Base-by-base conservation (phyloP, 1,140 invertebrate genomes). In the Pseudomyrmex flavicornis region DNA sequence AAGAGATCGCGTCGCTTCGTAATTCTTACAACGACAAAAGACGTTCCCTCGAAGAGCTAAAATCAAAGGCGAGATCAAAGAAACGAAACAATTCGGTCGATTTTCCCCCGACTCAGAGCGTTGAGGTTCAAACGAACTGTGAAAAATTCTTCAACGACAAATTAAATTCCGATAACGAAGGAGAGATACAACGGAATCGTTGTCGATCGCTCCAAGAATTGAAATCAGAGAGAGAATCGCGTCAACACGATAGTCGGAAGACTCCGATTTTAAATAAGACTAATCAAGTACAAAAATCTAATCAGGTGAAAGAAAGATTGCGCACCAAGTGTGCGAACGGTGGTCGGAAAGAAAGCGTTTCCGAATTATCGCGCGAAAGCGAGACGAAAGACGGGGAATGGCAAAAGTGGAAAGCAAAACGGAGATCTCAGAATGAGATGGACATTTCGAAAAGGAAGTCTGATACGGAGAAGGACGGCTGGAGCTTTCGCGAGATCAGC, bases 361-460 rank as follows among this genome's bases (percentile, higher is more conserved):
- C 59, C n/a, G 22, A 79, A 48, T 70, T 79, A 35, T 69, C 79
- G 77, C n/a, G 35, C 50, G 44, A 46, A 15, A 82, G 10, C 56
- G 54, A 59, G 3, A 7, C 17, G 17, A 63, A 12, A 52, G 46
- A 61, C 3, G 15, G 44, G 13, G 46, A 62, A 44, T 48, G 46
- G 7, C 48, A n/a, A 15, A 7, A 7, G 17, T 66, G 50, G 26
- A 17, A 13, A 44, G 15, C 48, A 7, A 58, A 65, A 44, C 12
- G 73, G 7, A 61, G 77, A 54, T 83, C 56, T 3, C 90, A 88
- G 58, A 94, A 92, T 83, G 92, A 94, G 13, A 48, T 91, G 13
- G 91, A 93, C 70, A 70, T 94, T 26, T 92, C 90, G 46, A 80
- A 76, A 73, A 69, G 88, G 52, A 92, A 92, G 72, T 84, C 90